Evolutionary conservation across 1,140 invertebrate species (phyloP).

Genomic region (Zeugodacus cucurbitae): DNA sequence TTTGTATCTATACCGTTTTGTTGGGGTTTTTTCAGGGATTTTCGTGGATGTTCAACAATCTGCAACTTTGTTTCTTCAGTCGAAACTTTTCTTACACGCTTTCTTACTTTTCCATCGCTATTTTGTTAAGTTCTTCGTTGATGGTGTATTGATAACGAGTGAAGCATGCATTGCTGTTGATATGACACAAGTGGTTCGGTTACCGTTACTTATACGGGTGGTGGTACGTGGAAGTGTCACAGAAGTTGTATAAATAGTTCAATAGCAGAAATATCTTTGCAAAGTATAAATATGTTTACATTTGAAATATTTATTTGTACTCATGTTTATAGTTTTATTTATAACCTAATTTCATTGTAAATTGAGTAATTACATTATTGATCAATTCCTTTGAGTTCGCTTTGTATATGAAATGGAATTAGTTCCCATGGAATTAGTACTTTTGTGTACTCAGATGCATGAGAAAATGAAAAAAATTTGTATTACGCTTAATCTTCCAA

Average conservation of each 20-base stretch:
- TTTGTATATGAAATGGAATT: too few species aligned
- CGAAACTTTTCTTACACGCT: not conserved
- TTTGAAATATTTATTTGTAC: not conserved
- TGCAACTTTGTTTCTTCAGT: constrained; percentile 9
- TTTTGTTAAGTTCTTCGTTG: not conserved
- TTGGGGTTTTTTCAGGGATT: not conserved
- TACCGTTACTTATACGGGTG: not conserved
- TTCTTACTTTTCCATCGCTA: not conserved
- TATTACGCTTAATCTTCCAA: too few species aligned
- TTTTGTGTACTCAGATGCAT: too few species aligned
- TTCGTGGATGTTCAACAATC: not conserved
- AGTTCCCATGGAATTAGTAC: too few species aligned
- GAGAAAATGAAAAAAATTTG: too few species aligned
- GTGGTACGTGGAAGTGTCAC: not conserved
- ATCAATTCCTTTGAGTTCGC: too few species aligned
- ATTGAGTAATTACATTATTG: too few species aligned
- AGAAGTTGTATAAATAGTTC: not conserved
- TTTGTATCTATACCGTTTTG: not conserved
- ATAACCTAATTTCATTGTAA: not conserved
- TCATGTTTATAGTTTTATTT: not conserved
- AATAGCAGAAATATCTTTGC: not conserved
- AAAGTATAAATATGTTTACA: not conserved
- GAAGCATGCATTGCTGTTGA: not conserved
- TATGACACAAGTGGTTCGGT: not conserved
- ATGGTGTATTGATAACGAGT: not conserved